These are phyloP conservation scores for Sphaeramia orbicularis DNA, from an alignment of 2,797 vertebrate species.

Conservation along the genomic window DNA sequence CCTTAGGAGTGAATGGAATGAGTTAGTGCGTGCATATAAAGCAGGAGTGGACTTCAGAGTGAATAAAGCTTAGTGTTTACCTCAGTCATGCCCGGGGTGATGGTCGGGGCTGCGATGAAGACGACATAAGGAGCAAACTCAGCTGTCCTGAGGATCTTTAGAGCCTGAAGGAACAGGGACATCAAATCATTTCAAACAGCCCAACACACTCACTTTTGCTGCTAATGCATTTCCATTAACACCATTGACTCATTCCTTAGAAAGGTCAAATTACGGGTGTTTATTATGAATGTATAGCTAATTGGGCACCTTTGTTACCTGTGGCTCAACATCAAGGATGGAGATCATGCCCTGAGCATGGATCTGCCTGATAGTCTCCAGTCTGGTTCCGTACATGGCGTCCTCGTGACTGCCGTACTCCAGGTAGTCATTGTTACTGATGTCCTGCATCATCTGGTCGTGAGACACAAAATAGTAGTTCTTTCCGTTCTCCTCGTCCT, in stretches of 20 bases:
- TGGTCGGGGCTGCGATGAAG: conserved; percentile 97
- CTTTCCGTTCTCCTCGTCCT: conserved; percentile 99
- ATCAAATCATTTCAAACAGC: neutral
- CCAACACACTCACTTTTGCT: neutral
- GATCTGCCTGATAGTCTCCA: conserved; percentile 99
- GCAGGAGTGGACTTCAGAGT: neutral
- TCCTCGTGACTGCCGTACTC: conserved; percentile 99
- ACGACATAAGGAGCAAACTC: conserved; percentile 98
- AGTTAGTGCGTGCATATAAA: conserved; percentile 7
- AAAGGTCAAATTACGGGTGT: too few species aligned
- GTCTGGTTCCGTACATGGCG: conserved; percentile 98
- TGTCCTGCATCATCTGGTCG: conserved; percentile 99
- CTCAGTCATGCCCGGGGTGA: conserved; percentile 98
- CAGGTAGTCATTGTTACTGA: conserved; percentile 99
- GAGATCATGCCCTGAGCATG: conserved; percentile 95
- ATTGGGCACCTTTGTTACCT: conserved; percentile 75
- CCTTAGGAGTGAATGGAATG: neutral
- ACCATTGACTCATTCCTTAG: too few species aligned
- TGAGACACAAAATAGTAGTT: conserved; percentile 99
- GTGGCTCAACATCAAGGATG: conserved; percentile 98
- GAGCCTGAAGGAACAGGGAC: conserved; percentile 83
- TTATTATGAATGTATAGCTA: neutral
- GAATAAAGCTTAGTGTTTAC: conserved; percentile 73
- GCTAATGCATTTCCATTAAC: neutral
- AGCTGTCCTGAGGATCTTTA: conserved; percentile 98